Percentiles rank a stretch among this genome's conserved stretches.
Evolutionary conservation across 2,797 vertebrate genomes (phyloP).

Genomic region (Crocidura indochinensis): DNA sequence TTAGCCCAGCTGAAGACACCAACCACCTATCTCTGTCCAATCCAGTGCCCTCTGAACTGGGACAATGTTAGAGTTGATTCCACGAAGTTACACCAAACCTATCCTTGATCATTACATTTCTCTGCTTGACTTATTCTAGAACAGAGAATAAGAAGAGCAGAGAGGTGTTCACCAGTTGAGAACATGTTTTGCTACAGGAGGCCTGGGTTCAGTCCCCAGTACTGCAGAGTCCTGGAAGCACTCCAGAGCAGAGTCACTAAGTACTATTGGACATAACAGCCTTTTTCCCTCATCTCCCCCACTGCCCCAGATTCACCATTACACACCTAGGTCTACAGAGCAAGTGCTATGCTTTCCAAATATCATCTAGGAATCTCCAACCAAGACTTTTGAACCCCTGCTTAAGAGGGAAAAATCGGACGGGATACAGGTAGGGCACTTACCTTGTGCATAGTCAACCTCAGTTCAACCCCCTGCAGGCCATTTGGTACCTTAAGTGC

Average conservation of each 20-base stretch:
- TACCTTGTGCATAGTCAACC: too few species aligned
- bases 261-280: too few species aligned
- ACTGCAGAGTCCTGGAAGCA: too few species aligned
- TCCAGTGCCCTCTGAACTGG: background rate
- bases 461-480: too few species aligned
- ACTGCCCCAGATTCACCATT: background rate
- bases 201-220: too few species aligned
- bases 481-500: too few species aligned
- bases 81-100: background rate
- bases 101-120: background rate
- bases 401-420: too few species aligned
- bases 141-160: background rate
- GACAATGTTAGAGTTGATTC: constrained; percentile 1
- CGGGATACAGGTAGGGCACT: too few species aligned
- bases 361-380: background rate
- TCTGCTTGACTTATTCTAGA: background rate
- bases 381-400: background rate
- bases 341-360: constrained; percentile 24
- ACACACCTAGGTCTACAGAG: background rate
- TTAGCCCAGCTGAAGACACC: background rate
- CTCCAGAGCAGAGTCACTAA: too few species aligned
- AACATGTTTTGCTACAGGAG: too few species aligned
- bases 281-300: too few species aligned
- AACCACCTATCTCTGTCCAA: background rate
- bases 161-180: too few species aligned